phyloP scores from a whole-genome alignment of 2,113 vertebrate species.

The Sylvilagus bachmani region DNA sequence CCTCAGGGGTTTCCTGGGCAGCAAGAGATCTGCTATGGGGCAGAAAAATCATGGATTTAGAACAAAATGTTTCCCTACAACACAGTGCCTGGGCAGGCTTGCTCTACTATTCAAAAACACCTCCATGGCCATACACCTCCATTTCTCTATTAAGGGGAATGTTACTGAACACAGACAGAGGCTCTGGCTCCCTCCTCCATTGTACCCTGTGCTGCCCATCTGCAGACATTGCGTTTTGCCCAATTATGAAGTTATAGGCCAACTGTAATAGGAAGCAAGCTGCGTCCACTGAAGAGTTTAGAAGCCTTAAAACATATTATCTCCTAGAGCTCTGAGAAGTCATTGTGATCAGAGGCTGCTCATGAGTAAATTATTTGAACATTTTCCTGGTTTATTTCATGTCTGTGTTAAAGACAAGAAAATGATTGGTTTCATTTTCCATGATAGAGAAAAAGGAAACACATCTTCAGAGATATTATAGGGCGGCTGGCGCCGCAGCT shows the following conservation, averaged over 20 bases:
- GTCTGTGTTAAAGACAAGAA: neutral
- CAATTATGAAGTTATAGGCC: neutral
- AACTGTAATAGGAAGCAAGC: neutral
- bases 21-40: slow-evolving; percentile 20
- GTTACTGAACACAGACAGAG: neutral
- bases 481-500: no score
- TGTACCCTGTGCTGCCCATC: neutral
- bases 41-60: neutral
- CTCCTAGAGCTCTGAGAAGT: neutral
- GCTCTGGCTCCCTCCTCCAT: neutral
- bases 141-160: neutral
- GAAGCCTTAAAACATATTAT: neutral
- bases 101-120: neutral
- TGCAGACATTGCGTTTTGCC: neutral
- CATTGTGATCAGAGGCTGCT: neutral
- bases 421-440: neutral
- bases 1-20: slow-evolving; percentile 47
- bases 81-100: neutral
- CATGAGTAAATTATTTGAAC: slow-evolving; percentile 9
- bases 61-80: slow-evolving; percentile 48
- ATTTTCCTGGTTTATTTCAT: neutral
- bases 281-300: neutral
- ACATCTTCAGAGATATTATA: neutral
- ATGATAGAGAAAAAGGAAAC: neutral
- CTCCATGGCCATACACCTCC: neutral